These are phyloP conservation scores for Heterocephalus glaber DNA, from an alignment of 2,113 vertebrate genomes.

Conservation along the genomic window DNA sequence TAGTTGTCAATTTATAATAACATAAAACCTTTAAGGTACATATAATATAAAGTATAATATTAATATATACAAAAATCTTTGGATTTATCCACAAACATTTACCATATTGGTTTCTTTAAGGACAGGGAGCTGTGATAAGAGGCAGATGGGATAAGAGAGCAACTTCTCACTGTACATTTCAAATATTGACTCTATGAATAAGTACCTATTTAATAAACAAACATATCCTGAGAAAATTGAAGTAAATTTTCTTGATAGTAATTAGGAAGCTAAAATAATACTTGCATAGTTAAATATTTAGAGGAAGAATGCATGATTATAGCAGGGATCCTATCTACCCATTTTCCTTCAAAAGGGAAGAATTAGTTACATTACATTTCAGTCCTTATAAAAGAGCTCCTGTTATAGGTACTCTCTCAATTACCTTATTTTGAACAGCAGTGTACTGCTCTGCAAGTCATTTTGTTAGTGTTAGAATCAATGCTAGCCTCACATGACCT, in stretches of 20 bases:
- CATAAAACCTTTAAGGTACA: background rate
- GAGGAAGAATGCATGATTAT: background rate
- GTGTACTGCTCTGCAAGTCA: background rate
- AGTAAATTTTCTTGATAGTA: background rate
- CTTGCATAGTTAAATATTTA: constrained; percentile 19
- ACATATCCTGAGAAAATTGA: background rate
- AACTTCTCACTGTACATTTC: background rate
- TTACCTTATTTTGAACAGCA: constrained; percentile 50
- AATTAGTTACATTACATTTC: constrained; percentile 11
- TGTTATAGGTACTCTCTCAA: background rate
- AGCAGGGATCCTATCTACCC: background rate
- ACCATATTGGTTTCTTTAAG: background rate
- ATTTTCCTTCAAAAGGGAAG: background rate
- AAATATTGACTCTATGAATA: constrained; percentile 10
- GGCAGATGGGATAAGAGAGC: background rate
- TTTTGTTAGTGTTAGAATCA: constrained; percentile 44
- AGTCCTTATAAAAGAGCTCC: background rate
- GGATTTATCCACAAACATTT: background rate
- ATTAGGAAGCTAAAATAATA: constrained; percentile 22
- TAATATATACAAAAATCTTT: background rate
- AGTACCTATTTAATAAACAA: constrained; percentile 9
- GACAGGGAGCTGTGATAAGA: background rate
- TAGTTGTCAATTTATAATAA: background rate
- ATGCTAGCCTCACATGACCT: background rate
- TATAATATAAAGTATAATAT: background rate